Evolutionary conservation across 2,113 vertebrate species (phyloP).

Genomic region (Neopipo cinnamomea): DNA sequence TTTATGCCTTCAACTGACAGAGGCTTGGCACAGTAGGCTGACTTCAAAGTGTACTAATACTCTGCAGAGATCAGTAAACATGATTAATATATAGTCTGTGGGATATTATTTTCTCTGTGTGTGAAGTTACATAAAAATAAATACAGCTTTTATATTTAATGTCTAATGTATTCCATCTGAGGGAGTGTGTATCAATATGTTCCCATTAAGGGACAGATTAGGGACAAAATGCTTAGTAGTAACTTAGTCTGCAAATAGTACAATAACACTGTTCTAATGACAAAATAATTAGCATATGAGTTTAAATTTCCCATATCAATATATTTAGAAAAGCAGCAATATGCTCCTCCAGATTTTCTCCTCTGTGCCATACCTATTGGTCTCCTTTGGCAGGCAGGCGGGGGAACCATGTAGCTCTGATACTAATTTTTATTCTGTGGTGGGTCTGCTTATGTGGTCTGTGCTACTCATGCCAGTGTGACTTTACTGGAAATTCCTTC

Average conservation of each 20-base stretch:
- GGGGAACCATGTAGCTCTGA: background rate
- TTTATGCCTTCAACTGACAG: constrained; percentile 44
- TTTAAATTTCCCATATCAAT: background rate
- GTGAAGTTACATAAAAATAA: constrained; percentile 54
- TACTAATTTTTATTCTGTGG: background rate
- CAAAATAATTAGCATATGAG: background rate
- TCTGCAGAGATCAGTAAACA: constrained; percentile 52
- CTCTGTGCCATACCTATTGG: background rate
- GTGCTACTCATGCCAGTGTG: background rate
- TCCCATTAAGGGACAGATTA: background rate
- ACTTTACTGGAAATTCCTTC: constrained; percentile 1
- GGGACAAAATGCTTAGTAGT: background rate
- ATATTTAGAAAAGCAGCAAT: background rate
- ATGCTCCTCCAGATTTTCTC: background rate
- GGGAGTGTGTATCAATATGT: background rate
- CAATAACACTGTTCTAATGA: background rate
- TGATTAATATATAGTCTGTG: constrained; percentile 40
- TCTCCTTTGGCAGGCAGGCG: background rate
- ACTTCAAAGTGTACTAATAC: constrained; percentile 56
- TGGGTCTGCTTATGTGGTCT: background rate
- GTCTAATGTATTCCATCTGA: constrained; percentile 27
- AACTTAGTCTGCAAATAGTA: background rate
- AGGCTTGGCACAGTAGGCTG: constrained; percentile 24
- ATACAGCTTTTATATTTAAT: constrained; percentile 43
- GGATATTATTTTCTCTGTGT: background rate